Percentiles rank a stretch among this genome's conserved stretches.
Evolutionary conservation across 2,888 invertebrate genomes (phyloP).

Genomic region (Pheosia gnoma): DNA sequence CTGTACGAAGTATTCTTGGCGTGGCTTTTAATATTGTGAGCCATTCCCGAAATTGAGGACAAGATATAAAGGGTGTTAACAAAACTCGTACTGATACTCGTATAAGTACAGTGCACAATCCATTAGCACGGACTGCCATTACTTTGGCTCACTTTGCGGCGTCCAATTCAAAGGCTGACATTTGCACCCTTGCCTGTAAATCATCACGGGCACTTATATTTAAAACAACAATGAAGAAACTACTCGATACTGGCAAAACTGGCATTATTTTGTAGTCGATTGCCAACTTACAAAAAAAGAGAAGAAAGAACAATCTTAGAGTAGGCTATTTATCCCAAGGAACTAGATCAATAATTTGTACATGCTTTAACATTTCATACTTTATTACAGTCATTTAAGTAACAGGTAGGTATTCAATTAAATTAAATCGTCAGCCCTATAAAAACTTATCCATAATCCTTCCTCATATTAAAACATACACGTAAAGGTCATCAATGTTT

Average conservation of each 20-base stretch:
- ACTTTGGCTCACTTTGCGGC: conserved; percentile 1
- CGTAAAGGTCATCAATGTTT: neutral
- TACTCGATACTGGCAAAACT: too few relatives aligned
- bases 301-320: neutral
- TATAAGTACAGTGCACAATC: neutral
- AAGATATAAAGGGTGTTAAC: neutral
- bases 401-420: neutral
- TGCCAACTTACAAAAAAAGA: too few relatives aligned
- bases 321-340: neutral
- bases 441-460: neutral
- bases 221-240: too few relatives aligned
- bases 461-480: neutral
- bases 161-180: conserved; percentile 1
- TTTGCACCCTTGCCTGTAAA: neutral
- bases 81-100: neutral
- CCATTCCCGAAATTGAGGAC: neutral
- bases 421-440: neutral
- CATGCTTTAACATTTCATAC: too few relatives aligned
- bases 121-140: neutral
- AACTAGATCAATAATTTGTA: too few relatives aligned
- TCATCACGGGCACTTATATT: too few relatives aligned
- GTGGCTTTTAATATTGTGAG: neutral
- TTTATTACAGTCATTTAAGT: too few relatives aligned
- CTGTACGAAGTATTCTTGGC: neutral
- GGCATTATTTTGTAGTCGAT: too few relatives aligned